phyloP scores from a whole-genome alignment of 2,797 vertebrate species.

The Lutjanus argentimaculatus region DNA sequence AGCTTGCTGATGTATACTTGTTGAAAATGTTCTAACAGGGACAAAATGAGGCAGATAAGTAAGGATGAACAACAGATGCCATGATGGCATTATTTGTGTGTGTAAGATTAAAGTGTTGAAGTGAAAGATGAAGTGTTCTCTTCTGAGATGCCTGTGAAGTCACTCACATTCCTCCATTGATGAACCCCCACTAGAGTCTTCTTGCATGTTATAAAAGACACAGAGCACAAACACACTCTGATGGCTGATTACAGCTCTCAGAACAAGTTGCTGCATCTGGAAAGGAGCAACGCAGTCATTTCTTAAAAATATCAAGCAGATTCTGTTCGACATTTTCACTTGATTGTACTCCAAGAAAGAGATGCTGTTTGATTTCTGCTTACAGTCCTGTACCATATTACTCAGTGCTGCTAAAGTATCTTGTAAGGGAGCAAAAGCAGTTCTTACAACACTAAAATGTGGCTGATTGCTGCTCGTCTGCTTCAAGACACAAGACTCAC shows the following conservation, averaged over 20 bases:
- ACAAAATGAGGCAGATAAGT: constrained; percentile 31
- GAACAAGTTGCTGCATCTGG: constrained; percentile 76
- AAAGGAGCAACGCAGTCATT: constrained; percentile 64
- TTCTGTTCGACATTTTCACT: constrained; percentile 67
- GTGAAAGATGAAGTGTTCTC: constrained; percentile 60
- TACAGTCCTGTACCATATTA: constrained; percentile 53
- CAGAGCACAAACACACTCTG: constrained; percentile 62
- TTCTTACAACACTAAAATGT: constrained; percentile 34
- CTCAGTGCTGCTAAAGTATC: constrained; percentile 41
- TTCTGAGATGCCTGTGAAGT: constrained; percentile 58
- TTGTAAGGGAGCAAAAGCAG: constrained; percentile 43
- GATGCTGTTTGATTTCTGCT: constrained; percentile 69
- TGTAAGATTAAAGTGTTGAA: constrained; percentile 59
- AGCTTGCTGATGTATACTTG: not conserved
- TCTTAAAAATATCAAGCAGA: constrained; percentile 75
- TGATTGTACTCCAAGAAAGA: constrained; percentile 71
- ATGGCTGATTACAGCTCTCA: constrained; percentile 73
- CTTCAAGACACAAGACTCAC: constrained; percentile 17
- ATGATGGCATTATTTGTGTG: constrained; percentile 61
- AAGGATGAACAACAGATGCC: constrained; percentile 62
- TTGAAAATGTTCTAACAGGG: constrained; percentile 14
- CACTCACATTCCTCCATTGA: constrained; percentile 73
- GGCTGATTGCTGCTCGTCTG: constrained; percentile 43
- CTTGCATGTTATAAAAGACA: constrained; percentile 59
- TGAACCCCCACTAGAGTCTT: constrained; percentile 61